These are phyloP conservation scores for Brachystomella parvula DNA, from an alignment of 1,140 invertebrate genomes.

Conservation along the genomic window DNA sequence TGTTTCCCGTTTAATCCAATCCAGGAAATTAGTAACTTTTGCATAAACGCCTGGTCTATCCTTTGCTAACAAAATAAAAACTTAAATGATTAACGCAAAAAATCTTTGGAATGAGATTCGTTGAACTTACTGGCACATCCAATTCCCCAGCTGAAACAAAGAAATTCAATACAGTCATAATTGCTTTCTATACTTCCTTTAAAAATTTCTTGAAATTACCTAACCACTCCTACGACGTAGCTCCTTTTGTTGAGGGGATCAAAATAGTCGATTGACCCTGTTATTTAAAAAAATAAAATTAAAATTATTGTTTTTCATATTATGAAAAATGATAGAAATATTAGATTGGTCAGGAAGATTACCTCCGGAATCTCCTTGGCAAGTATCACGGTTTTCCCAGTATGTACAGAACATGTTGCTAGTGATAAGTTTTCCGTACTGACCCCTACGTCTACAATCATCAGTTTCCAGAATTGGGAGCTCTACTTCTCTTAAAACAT, in stretches of 20 bases:
- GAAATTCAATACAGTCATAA: conserved; percentile 45
- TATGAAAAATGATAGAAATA: conserved; percentile 29
- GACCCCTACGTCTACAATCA: conserved; percentile 44
- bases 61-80: conserved; percentile 43
- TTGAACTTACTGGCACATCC: conserved; percentile 54
- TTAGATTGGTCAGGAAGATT: conserved; percentile 13
- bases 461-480: conserved; percentile 50
- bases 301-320: neutral
- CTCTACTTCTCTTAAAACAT: conserved; percentile 51
- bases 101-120: neutral
- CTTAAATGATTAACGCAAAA: conserved; percentile 45
- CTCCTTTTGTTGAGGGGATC: neutral
- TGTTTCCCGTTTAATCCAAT: conserved; percentile 66
- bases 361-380: conserved; percentile 15
- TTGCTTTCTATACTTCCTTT: conserved; percentile 44
- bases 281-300: neutral
- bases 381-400: conserved; percentile 35
- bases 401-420: conserved; percentile 59
- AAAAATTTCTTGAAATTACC: conserved; percentile 36
- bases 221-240: conserved; percentile 16
- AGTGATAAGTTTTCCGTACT: conserved; percentile 41
- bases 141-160: conserved; percentile 52
- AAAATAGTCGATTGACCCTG: neutral
- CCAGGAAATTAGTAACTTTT: conserved; percentile 63
- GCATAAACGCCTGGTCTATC: conserved; percentile 85